phyloP scores from a whole-genome alignment of 1,140 invertebrate species.

The Ruditapes philippinarum region DNA sequence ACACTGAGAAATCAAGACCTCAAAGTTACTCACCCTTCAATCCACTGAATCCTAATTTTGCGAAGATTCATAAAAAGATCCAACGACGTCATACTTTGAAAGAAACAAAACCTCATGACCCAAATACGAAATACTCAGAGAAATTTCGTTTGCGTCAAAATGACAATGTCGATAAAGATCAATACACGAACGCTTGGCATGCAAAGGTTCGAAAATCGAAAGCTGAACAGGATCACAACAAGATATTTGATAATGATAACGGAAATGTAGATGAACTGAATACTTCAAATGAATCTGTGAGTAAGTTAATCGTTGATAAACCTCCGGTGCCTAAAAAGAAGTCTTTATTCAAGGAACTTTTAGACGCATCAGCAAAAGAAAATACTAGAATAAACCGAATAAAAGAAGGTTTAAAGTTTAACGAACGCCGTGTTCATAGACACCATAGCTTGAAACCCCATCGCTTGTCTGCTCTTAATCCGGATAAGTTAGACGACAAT shows the following conservation, averaged over 20 bases:
- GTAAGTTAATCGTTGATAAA: background rate
- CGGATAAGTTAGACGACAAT: background rate
- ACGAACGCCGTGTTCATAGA: background rate
- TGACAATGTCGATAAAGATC: background rate
- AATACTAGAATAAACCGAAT: constrained; percentile 26
- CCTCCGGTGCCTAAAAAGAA: constrained; percentile 33
- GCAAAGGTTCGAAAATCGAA: background rate
- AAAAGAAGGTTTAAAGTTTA: constrained; percentile 45
- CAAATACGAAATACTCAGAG: background rate
- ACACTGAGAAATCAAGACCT: background rate
- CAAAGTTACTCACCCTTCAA: constrained; percentile 20
- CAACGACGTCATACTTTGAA: constrained; percentile 36
- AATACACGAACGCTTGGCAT: constrained; percentile 17
- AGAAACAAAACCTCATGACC: constrained; percentile 2
- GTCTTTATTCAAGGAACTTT: constrained; percentile 44
- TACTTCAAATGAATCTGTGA: background rate
- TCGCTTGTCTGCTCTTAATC: background rate
- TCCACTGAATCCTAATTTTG: constrained; percentile 38
- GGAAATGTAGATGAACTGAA: background rate
- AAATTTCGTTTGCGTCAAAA: background rate
- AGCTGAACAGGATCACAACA: background rate
- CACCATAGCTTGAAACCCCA: background rate
- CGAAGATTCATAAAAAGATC: constrained; percentile 37
- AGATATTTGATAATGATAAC: background rate
- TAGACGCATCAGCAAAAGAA: constrained; percentile 51